phyloP scores from a whole-genome alignment of 1,140 invertebrate species.

The Apis florea region DNA sequence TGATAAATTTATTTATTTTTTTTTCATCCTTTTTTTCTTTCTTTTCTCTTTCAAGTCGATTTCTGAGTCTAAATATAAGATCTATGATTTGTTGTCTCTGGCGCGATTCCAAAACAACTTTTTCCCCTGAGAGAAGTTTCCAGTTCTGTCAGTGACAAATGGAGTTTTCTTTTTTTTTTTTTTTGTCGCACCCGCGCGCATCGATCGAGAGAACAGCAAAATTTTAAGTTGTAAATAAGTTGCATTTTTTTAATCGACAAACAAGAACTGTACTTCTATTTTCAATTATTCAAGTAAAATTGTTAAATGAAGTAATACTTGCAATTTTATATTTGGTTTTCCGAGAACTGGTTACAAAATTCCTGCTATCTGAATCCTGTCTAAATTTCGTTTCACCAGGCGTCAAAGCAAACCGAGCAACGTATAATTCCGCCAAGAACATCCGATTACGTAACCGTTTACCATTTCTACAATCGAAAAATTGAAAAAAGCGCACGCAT shows the following conservation, averaged over 20 bases:
- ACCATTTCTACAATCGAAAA: constrained; percentile 1
- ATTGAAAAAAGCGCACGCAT: background rate
- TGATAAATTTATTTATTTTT: background rate
- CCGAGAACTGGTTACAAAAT: background rate
- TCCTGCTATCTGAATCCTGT: background rate
- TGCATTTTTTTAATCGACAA: background rate
- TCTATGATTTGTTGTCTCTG: constrained; percentile 17
- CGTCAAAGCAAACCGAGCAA: background rate
- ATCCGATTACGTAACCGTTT: constrained; percentile 4
- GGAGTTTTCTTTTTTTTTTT: background rate
- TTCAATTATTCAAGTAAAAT: background rate
- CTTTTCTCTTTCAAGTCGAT: background rate
- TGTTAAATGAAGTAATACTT: too few species aligned
- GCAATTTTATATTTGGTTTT: too few species aligned
- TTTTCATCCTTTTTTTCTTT: background rate
- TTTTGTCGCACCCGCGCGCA: background rate
- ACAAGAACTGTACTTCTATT: background rate
- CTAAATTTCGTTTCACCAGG: background rate
- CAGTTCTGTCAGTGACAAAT: constrained; percentile 1
- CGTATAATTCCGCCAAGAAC: background rate
- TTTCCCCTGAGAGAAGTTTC: background rate
- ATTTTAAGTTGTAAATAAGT: background rate
- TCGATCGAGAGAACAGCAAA: constrained; percentile 6
- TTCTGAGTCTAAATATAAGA: background rate
- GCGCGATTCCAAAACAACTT: constrained; percentile 7